phyloP scores from a whole-genome alignment of 2,797 vertebrate species.

The Cuniculus paca region DNA sequence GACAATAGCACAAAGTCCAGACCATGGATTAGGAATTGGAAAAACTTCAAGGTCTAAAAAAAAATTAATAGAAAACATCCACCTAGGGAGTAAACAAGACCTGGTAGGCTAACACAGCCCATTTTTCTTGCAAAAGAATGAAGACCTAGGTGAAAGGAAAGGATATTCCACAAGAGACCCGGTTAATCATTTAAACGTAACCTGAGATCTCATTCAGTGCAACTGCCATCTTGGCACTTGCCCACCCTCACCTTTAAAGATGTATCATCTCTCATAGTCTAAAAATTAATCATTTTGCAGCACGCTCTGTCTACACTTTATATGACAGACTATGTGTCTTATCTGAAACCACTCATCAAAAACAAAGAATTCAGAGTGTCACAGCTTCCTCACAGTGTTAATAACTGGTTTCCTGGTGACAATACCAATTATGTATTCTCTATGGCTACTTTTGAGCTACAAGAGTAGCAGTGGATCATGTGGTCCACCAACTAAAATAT shows the following conservation, averaged over 20 bases:
- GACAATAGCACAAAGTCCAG: not conserved
- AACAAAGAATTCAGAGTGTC: not conserved
- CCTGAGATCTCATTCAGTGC: not conserved
- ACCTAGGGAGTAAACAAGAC: not conserved
- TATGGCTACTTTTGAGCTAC: not conserved
- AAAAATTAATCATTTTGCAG: not conserved
- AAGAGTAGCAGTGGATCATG: not conserved
- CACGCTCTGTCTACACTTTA: not conserved
- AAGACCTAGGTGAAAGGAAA: not conserved
- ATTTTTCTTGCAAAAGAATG: not conserved
- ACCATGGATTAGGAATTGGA: not conserved
- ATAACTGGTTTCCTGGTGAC: not conserved
- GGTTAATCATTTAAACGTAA: not conserved
- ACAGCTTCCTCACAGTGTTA: not conserved
- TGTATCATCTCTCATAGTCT: not conserved
- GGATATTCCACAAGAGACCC: not conserved
- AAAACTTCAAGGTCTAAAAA: not conserved
- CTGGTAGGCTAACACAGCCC: not conserved
- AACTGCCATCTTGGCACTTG: not conserved
- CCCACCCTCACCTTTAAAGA: not conserved
- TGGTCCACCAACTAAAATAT: not conserved
- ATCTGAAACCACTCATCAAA: not conserved
- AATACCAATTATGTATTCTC: not conserved
- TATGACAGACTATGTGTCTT: not conserved
- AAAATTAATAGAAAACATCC: not conserved